Conservation (phyloP, 2,888 invertebrate genomes). For the Clunio marinus region DNA sequence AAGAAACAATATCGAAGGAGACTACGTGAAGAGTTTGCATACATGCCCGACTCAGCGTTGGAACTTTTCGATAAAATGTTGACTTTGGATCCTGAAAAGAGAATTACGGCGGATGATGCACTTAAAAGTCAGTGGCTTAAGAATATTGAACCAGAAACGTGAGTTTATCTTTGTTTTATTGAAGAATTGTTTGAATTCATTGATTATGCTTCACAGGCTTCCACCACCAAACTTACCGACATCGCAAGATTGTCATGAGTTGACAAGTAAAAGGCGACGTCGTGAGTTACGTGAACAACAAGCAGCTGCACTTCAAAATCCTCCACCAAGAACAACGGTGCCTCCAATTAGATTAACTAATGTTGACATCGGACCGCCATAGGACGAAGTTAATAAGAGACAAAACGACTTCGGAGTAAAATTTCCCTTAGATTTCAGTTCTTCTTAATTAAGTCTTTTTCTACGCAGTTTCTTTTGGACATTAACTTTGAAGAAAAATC, state of each 20-base stretch:
- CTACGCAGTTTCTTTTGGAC: constrained; percentile 4
- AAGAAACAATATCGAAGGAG: constrained; percentile 85
- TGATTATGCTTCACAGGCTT: constrained; percentile 58
- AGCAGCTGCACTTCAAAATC: constrained; percentile 47
- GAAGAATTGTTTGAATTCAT: no score
- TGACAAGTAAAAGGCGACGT: constrained; percentile 97
- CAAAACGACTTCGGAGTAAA: no score
- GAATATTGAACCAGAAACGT: constrained; percentile 86
- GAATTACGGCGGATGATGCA: constrained; percentile 92
- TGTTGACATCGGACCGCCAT: constrained; percentile 27
- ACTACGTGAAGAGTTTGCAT: constrained; percentile 88
- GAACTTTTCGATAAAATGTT: constrained; percentile 94
- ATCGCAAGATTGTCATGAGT: constrained; percentile 98
- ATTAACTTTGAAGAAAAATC: neutral
- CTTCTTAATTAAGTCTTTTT: constrained; percentile 13
- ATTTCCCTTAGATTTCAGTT: neutral
- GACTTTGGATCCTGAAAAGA: constrained; percentile 87
- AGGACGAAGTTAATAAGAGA: no score
- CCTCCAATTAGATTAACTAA: constrained; percentile 22
- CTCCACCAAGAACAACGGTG: constrained; percentile 4
- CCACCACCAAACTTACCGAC: constrained; percentile 80
- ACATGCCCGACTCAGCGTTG: constrained; percentile 82
- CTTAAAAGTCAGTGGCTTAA: constrained; percentile 88
- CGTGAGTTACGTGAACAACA: constrained; percentile 75
- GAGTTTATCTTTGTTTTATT: constrained; percentile 52